Conservation (phyloP, 2,888 invertebrate species). For the Pachymerium ferrugineum region DNA sequence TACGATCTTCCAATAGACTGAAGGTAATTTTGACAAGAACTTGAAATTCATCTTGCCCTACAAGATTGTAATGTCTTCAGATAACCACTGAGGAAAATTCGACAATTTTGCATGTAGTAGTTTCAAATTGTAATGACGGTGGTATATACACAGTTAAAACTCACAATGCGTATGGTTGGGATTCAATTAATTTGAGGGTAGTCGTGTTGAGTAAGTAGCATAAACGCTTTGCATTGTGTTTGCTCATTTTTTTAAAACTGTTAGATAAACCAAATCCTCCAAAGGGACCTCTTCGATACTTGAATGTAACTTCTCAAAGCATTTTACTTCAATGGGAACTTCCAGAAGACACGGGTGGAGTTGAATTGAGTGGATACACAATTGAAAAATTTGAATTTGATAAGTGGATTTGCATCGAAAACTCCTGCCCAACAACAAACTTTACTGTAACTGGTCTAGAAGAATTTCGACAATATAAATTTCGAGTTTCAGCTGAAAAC, state of each 20-base stretch:
- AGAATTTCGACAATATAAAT: conserved; percentile 88
- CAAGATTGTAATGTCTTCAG: conserved; percentile 51
- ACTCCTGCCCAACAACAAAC: conserved; percentile 79
- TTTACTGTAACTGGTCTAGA: conserved; percentile 89
- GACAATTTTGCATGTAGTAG: conserved; percentile 75
- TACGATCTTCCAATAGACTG: conserved; percentile 67
- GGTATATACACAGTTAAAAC: conserved; percentile 83
- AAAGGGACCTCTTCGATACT: conserved; percentile 77
- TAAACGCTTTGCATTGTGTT: not conserved
- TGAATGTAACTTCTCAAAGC: conserved; percentile 75
- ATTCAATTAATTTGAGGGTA: conserved; percentile 85
- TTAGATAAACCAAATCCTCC: conserved; percentile 80
- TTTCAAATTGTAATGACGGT: conserved; percentile 77
- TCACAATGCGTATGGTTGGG: conserved; percentile 77
- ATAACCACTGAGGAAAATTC: conserved; percentile 78
- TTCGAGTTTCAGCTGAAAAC: conserved; percentile 94
- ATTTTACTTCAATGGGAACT: conserved; percentile 82
- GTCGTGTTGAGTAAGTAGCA: conserved; percentile 62
- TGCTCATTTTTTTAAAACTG: not conserved
- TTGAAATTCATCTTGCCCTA: not conserved
- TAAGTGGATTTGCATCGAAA: conserved; percentile 89
- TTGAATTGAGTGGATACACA: conserved; percentile 85
- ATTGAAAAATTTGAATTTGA: conserved; percentile 92
- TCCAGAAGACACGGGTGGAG: conserved; percentile 85
- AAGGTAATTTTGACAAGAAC: conserved; percentile 46